Base-by-base conservation (phyloP, 2,797 vertebrate species). In the Onychomys arenicola region DNA sequence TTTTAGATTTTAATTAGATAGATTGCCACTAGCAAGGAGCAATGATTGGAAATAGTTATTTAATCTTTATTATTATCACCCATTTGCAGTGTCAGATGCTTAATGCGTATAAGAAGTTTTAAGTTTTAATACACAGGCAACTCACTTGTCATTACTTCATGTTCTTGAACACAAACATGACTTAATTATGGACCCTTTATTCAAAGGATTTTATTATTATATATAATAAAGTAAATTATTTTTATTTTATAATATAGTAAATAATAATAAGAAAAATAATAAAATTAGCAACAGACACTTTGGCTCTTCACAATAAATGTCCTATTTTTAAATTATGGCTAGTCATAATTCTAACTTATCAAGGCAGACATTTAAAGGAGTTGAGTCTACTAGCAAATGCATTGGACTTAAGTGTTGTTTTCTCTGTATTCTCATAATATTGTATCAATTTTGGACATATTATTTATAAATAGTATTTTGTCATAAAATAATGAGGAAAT, bases 351-450 rank as follows among this genome's bases (percentile, higher is more conserved):
- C 23, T 21, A 17, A 61, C 11, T 61, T 32, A 55, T 55, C n/a
- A 27, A 19, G 40, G 5, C 8, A 14, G 29, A 76, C 4, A 40
- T 8, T n/a, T n/a, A 14, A 82, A 0, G 14, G 1, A 57, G 11
- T 4, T 8, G 81, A 14, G 5, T 77, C 34, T 27, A 37, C 16
- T 29, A 13, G 7, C 27, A 29, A 14, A 17, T 59, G 1, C 12
- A 12, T 3, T 40, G n/a, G 52, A 61, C 25, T 25, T 25, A n/a
- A 17, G 8, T 43, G 2, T 40, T 82, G 29, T 9, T 77, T 87
- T 46, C 17, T 46, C 6, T 71, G 3, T 52, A 32, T 1, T 11
- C 6, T 29, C 27, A 1, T 34, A 29, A 19, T 59, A 2, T 0
- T 67, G 67, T 34, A 37, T 43, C 59, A 55, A 3, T 21, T 37